Conservation (phyloP, 2,888 invertebrate genomes). For the Caenorhabditis sulstoni region DNA sequence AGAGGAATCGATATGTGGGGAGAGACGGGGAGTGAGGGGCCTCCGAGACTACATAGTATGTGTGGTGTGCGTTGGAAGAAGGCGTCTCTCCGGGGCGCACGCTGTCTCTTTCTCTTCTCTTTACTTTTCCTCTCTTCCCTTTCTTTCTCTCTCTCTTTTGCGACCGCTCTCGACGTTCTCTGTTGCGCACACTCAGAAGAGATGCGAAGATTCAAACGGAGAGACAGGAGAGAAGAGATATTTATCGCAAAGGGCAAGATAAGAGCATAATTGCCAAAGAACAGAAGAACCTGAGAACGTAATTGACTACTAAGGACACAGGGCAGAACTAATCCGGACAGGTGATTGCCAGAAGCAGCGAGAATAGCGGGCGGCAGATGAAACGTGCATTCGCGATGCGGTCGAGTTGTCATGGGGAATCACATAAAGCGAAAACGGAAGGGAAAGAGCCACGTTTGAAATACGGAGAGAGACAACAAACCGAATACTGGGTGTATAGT, state of each 20-base stretch:
- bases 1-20: background rate
- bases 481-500: too few species aligned
- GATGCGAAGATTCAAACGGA: background rate
- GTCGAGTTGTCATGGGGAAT: too few species aligned
- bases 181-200: background rate
- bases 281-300: too few species aligned
- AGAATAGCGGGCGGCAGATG: too few species aligned
- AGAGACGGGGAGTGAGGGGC: background rate
- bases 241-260: conserved; percentile 12
- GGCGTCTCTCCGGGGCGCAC: background rate
- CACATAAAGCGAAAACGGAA: too few species aligned
- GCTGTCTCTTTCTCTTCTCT: background rate
- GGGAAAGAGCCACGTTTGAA: too few species aligned
- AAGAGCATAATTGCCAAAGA: background rate
- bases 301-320: too few species aligned
- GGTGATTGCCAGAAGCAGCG: too few species aligned
- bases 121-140: background rate
- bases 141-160: background rate
- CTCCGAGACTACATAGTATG: too few species aligned
- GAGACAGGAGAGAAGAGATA: conserved; percentile 5
- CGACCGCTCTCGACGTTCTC: conserved; percentile 8
- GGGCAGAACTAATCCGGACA: too few species aligned
- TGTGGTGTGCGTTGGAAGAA: background rate
- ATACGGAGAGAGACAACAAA: too few species aligned
- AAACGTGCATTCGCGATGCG: too few species aligned